Conservation (phyloP, 2,113 vertebrate species). For the Rhabdornis inornatus region DNA sequence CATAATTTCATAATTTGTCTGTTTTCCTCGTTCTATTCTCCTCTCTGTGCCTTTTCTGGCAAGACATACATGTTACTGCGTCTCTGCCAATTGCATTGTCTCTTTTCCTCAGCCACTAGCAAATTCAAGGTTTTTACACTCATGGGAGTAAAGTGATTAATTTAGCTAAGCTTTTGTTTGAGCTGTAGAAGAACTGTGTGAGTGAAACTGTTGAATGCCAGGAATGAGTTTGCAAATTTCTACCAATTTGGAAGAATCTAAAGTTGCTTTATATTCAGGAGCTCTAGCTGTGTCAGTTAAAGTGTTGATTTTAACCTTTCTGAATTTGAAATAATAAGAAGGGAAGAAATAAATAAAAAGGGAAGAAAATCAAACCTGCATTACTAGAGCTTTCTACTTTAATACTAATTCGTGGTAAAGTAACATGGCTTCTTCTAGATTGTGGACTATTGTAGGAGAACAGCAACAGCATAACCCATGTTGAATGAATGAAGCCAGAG, state of each 20-base stretch:
- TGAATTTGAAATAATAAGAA: not conserved
- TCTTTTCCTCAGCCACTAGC: not conserved
- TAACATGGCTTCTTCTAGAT: not conserved
- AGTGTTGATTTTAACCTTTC: not conserved
- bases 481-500: not conserved
- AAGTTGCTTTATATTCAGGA: not conserved
- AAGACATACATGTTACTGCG: not conserved
- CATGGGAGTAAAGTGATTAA: not conserved
- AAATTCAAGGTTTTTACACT: not conserved
- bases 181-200: not conserved
- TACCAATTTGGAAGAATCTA: not conserved
- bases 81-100: not conserved
- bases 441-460: not conserved
- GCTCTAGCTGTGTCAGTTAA: not conserved
- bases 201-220: not conserved
- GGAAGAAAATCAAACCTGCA: not conserved
- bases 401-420: not conserved
- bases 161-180: not conserved
- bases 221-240: not conserved
- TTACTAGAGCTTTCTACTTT: not conserved
- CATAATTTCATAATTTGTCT: not conserved
- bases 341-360: not conserved
- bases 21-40: not conserved
- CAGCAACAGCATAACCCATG: not conserved
- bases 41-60: not conserved